Base-by-base conservation (phyloP, 2,113 vertebrate genomes). In the Chlorocebus sabaeus region DNA sequence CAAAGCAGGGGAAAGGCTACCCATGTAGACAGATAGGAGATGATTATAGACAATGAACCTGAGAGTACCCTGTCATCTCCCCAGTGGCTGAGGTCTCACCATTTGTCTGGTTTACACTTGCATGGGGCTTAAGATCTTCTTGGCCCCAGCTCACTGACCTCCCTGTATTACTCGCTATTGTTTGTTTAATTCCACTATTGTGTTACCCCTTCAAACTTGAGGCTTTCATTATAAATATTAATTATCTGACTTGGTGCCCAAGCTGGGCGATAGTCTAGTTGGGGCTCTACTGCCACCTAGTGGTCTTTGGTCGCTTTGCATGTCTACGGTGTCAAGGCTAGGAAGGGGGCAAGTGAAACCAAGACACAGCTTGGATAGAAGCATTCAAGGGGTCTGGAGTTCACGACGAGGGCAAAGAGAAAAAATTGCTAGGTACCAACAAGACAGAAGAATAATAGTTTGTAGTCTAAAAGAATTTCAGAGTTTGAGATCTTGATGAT, bases 221-320 rank as follows among this genome's bases (percentile, higher is more conserved):
- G 64, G 43, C 22, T 82, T 20, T 13, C 30, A 17, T 50, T 78
- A 8, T 38, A 86, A 87, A 30, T 32, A 61, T 10, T 20, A 45
- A 57, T 72, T 30, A 81, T 23, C 6, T 30, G 10, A 35, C 27
- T 38, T 30, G 27, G 12, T 8, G 14, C 9, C 48, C 81, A 32
- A 67, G 10, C 2, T 45, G 6, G 35, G 22, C 10, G 32, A 73
- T 20, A 72, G 18, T 32, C 73, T 64, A 80, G 68, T 32, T 72
- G 45, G 73, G 52, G 52, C 32, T 94, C 55, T 95, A 70, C 80
- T 95, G 95, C 87, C 95, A 92, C 83, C 96, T 89, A 79, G 90
- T 95, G 95, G 92, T 75, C 52, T 4, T 48, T 82, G 32, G 45
- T 57, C 4, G n/a, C 25, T 27, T 93, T n/a, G 14, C 12, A 16